A percentile compares a stretch with the other conserved stretches of the same genome.
Conservation (phyloP, 1,140 invertebrate genomes). For the Aricia agestis region DNA sequence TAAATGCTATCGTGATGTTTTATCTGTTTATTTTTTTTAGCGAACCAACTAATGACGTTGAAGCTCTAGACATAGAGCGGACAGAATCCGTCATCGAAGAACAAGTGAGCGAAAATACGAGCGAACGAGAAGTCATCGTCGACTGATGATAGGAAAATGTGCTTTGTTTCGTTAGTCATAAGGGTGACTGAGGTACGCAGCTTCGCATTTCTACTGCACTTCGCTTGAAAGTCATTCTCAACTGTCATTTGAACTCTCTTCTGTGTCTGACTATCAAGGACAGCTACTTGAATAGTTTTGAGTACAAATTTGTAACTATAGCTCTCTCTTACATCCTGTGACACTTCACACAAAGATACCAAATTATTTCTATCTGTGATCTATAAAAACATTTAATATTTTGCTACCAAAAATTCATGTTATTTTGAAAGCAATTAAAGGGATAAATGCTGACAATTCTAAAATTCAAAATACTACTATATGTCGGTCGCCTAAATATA, state of each 20-base stretch:
- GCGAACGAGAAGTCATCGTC: slow-evolving; percentile 36
- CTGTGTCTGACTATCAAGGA: no score
- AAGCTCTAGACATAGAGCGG: slow-evolving; percentile 47
- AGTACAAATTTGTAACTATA: no score
- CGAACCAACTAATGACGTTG: slow-evolving; percentile 41
- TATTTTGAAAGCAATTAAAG: neutral
- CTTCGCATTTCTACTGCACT: slow-evolving; percentile 19
- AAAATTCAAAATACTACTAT: no score
- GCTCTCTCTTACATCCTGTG: no score
- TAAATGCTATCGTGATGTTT: neutral
- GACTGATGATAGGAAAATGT: slow-evolving; percentile 42
- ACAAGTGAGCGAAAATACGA: slow-evolving; percentile 26
- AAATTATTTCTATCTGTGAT: slow-evolving; percentile 13
- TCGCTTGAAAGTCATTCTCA: neutral
- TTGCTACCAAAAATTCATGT: slow-evolving; percentile 3
- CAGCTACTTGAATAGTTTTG: no score
- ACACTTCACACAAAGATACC: neutral
- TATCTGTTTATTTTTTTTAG: slow-evolving; percentile 27
- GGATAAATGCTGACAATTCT: no score
- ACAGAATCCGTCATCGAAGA: slow-evolving; percentile 53
- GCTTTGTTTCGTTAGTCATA: slow-evolving; percentile 20
- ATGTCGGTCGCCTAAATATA: no score
- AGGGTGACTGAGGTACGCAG: slow-evolving; percentile 22
- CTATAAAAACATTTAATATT: slow-evolving; percentile 13
- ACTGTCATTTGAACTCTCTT: no score